Conservation (phyloP, 2,797 vertebrate species). For the Distichodus sexfasciatus region DNA sequence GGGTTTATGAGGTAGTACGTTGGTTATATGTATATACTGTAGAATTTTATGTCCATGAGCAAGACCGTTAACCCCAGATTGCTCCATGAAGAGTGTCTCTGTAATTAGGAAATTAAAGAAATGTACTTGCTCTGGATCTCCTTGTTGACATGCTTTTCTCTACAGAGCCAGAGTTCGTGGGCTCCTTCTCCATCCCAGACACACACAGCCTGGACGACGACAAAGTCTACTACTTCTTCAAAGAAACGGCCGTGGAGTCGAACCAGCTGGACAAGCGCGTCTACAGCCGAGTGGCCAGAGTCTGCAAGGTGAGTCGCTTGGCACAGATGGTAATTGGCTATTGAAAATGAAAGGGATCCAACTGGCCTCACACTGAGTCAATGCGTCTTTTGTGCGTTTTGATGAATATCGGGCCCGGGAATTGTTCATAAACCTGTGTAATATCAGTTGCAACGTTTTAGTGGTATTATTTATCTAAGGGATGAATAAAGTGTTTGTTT, state of each 20-base stretch:
- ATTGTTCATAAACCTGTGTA: slow-evolving; percentile 19
- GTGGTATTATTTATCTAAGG: slow-evolving; percentile 16
- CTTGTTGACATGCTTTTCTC: neutral
- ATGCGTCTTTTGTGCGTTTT: slow-evolving; percentile 28
- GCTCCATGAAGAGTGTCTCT: too few species aligned
- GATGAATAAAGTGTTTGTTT: slow-evolving; percentile 36
- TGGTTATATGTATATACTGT: too few species aligned
- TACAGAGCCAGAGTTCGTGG: slow-evolving; percentile 77
- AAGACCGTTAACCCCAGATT: too few species aligned
- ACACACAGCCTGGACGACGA: slow-evolving; percentile 82
- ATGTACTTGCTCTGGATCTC: neutral
- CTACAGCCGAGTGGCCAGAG: slow-evolving; percentile 81
- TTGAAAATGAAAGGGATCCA: slow-evolving; percentile 34
- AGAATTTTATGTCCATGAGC: too few species aligned
- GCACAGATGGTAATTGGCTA: slow-evolving; percentile 5
- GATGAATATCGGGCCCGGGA: neutral
- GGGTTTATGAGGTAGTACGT: too few species aligned
- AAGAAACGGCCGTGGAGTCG: slow-evolving; percentile 76
- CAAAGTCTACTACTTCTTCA: slow-evolving; percentile 85
- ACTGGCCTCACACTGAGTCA: slow-evolving; percentile 20
- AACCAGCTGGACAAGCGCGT: slow-evolving; percentile 78
- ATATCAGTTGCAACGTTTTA: slow-evolving; percentile 15
- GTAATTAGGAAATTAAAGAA: too few species aligned
- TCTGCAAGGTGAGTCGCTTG: slow-evolving; percentile 80
- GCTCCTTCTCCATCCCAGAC: slow-evolving; percentile 79